Conservation (phyloP, 1,140 invertebrate species). For the Dinoponera quadriceps region DNA sequence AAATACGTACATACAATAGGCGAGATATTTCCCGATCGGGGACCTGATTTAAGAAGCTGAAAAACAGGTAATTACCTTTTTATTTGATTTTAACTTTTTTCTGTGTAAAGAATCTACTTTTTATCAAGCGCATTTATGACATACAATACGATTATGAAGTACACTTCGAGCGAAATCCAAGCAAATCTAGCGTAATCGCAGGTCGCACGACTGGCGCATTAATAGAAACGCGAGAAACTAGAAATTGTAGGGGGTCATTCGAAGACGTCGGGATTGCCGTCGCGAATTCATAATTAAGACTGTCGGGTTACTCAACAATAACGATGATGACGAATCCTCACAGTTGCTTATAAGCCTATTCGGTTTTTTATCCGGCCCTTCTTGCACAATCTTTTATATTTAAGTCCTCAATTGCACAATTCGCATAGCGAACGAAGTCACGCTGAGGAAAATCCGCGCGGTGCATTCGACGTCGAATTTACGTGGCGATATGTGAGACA, state of each 20-base stretch:
- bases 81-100: too few relatives aligned
- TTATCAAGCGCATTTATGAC: neutral
- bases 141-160: neutral
- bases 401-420: neutral
- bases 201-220: neutral
- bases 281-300: slow-evolving; percentile 39
- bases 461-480: slow-evolving; percentile 12
- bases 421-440: neutral
- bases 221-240: slow-evolving; percentile 28
- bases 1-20: too few relatives aligned
- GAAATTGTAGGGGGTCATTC: slow-evolving; percentile 27
- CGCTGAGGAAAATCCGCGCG: neutral
- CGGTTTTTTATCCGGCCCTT: neutral
- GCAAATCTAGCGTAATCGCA: neutral
- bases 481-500: slow-evolving; percentile 1
- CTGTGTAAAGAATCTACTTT: too few relatives aligned
- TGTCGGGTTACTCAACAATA: slow-evolving; percentile 12
- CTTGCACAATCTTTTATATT: slow-evolving; percentile 16
- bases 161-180: too few relatives aligned
- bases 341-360: neutral
- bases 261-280: slow-evolving; percentile 27
- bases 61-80: too few relatives aligned
- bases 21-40: too few relatives aligned
- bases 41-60: too few relatives aligned
- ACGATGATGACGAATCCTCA: neutral